phyloP scores from a whole-genome alignment of 2,113 vertebrate species.

The Toxotes jaculatrix region DNA sequence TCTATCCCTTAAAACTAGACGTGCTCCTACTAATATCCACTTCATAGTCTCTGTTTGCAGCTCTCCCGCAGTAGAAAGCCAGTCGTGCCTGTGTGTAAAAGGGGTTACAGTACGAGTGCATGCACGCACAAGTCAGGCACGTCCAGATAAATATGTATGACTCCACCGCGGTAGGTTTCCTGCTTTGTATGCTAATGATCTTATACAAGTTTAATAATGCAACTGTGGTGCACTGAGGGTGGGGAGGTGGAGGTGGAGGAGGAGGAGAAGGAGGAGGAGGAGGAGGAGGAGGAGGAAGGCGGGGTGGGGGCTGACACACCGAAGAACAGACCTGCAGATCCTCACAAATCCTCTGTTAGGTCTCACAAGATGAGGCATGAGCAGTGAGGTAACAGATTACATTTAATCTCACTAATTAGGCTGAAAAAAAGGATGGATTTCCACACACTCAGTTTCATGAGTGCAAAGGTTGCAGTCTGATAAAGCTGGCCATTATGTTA shows the following conservation, averaged over 20 bases:
- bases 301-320: constrained; percentile 6
- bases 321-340: constrained; percentile 30
- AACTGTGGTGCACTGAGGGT: constrained; percentile 51
- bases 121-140: constrained; percentile 60
- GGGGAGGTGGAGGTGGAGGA: constrained; percentile 35
- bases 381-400: constrained; percentile 60
- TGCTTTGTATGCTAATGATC: constrained; percentile 84
- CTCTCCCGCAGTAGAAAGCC: constrained; percentile 37
- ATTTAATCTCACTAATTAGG: constrained; percentile 60
- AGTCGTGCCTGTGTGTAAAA: constrained; percentile 44
- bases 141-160: constrained; percentile 81
- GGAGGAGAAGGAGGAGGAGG: constrained; percentile 10
- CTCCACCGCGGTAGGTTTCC: constrained; percentile 69
- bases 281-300: not conserved
- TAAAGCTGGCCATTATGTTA: constrained; percentile 11
- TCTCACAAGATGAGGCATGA: constrained; percentile 42
- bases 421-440: constrained; percentile 36
- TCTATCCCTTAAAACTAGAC: constrained; percentile 29
- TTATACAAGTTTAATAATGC: constrained; percentile 82
- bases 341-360: constrained; percentile 28
- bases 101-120: constrained; percentile 63
- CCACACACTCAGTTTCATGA: not conserved
- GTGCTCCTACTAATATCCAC: constrained; percentile 44
- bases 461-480: constrained; percentile 11
- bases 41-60: constrained; percentile 29